Conservation (phyloP, 2,888 invertebrate genomes). For the Pimpla rufipes region DNA sequence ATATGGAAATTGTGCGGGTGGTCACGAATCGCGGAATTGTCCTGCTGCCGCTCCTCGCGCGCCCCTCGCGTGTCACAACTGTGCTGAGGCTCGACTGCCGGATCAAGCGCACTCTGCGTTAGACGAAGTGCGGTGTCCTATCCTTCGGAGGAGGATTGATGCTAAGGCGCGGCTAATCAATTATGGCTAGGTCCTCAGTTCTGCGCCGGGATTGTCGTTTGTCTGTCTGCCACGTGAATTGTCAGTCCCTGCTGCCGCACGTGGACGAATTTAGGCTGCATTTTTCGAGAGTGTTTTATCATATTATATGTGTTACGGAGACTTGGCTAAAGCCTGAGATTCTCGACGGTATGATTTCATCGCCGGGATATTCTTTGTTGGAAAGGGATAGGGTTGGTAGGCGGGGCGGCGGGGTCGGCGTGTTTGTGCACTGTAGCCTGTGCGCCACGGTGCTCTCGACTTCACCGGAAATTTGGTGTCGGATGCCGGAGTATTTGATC, state of each 20-base stretch:
- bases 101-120: neutral
- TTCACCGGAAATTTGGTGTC: neutral
- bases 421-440: neutral
- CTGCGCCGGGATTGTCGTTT: neutral
- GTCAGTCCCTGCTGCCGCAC: neutral
- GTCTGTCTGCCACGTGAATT: neutral
- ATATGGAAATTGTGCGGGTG: neutral
- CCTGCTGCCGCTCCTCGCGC: neutral
- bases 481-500: neutral
- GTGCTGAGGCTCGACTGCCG: neutral
- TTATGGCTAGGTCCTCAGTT: neutral
- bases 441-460: neutral
- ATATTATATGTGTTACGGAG: neutral
- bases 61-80: neutral
- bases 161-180: neutral
- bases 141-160: constrained; percentile 1
- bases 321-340: neutral
- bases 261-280: neutral
- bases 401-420: neutral
- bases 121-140: neutral
- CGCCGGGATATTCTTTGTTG: neutral
- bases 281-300: neutral
- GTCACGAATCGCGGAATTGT: too few species aligned
- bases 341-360: neutral
- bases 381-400: neutral